phyloP scores from a whole-genome alignment of 1,140 invertebrate genomes.

The Steinernema khuongi region DNA sequence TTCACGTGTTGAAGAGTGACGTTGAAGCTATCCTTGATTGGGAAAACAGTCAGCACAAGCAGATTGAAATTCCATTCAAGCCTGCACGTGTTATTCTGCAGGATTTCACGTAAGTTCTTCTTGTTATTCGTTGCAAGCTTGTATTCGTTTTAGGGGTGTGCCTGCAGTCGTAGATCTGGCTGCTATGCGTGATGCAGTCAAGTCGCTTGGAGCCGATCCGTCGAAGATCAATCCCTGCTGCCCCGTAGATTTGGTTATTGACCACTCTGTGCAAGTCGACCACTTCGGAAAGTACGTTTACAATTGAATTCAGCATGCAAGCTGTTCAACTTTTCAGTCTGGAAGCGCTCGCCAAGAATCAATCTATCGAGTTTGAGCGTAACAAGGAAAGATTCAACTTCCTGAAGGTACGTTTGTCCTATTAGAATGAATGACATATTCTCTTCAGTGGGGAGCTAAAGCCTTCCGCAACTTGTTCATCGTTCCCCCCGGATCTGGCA shows the following conservation, averaged over 20 bases:
- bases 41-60: slow-evolving; percentile 70
- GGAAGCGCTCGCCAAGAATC: slow-evolving; percentile 84
- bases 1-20: slow-evolving; percentile 76
- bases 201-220: slow-evolving; percentile 76
- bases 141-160: slow-evolving; percentile 77
- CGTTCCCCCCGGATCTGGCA: slow-evolving; percentile 92
- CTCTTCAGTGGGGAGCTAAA: slow-evolving; percentile 80
- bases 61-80: slow-evolving; percentile 89
- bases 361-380: slow-evolving; percentile 88
- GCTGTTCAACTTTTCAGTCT: slow-evolving; percentile 64
- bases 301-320: neutral
- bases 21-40: slow-evolving; percentile 86
- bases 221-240: slow-evolving; percentile 93
- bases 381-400: slow-evolving; percentile 93
- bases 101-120: slow-evolving; percentile 65
- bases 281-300: slow-evolving; percentile 74
- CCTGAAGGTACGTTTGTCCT: slow-evolving; percentile 69
- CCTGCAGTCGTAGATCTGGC: slow-evolving; percentile 97
- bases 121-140: neutral
- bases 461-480: slow-evolving; percentile 93
- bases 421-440: slow-evolving; percentile 17
- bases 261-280: slow-evolving; percentile 96
- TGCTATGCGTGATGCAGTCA: slow-evolving; percentile 91
- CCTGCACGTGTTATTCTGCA: slow-evolving; percentile 90
- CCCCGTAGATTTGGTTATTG: slow-evolving; percentile 92